Conservation (phyloP, 2,797 vertebrate species). For the Bradypodion ventrale region DNA sequence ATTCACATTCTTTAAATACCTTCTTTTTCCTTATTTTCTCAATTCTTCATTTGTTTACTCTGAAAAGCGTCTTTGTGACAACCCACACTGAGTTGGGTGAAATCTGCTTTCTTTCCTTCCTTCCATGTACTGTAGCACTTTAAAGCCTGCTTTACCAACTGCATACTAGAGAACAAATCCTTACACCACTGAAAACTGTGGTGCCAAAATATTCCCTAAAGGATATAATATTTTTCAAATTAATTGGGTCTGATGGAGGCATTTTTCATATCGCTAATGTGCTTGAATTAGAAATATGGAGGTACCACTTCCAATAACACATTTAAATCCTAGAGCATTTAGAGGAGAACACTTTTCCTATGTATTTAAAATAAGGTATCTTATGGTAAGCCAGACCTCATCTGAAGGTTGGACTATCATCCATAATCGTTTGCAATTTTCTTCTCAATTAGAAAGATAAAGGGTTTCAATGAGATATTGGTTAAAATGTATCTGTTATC, state of each 20-base stretch:
- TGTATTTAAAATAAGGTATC: slow-evolving; percentile 10
- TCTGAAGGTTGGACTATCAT: neutral
- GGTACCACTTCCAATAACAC: slow-evolving; percentile 31
- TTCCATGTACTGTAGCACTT: neutral
- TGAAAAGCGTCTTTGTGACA: slow-evolving; percentile 89
- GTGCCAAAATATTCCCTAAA: slow-evolving; percentile 48
- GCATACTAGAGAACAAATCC: slow-evolving; percentile 61
- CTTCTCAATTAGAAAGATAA: slow-evolving; percentile 4
- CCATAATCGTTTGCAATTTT: slow-evolving; percentile 25
- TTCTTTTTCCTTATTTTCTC: slow-evolving; percentile 97
- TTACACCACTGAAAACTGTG: slow-evolving; percentile 28
- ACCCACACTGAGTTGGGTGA: slow-evolving; percentile 83
- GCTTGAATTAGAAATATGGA: slow-evolving; percentile 30
- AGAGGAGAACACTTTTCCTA: slow-evolving; percentile 17
- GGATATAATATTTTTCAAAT: slow-evolving; percentile 39
- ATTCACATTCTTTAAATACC: slow-evolving; percentile 93
- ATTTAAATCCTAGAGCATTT: slow-evolving; percentile 32
- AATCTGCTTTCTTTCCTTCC: neutral
- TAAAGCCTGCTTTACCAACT: slow-evolving; percentile 35
- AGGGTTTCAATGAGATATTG: slow-evolving; percentile 18
- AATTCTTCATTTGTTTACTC: slow-evolving; percentile 96
- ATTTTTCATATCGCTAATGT: slow-evolving; percentile 32
- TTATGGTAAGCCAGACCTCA: slow-evolving; percentile 30
- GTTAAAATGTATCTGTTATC: neutral
- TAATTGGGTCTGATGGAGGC: slow-evolving; percentile 42